These are phyloP conservation scores for Pammene fasciana DNA, from an alignment of 2,888 invertebrate genomes.

Conservation along the genomic window DNA sequence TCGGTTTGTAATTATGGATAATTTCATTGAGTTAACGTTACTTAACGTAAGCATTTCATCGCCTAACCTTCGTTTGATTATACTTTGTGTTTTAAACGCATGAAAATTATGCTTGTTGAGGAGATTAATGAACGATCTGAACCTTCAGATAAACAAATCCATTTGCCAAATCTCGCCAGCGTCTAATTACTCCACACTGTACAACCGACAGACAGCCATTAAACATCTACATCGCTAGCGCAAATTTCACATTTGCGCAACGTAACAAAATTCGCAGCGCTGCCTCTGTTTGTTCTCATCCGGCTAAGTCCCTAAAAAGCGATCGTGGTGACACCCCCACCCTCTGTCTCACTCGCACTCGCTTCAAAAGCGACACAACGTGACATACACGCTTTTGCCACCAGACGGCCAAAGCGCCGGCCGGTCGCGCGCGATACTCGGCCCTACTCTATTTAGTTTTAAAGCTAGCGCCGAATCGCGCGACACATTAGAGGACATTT, in stretches of 20 bases:
- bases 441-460: constrained; percentile 63
- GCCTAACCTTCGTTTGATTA: not conserved
- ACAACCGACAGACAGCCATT: constrained; percentile 36
- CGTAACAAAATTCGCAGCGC: constrained; percentile 69
- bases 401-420: constrained; percentile 68
- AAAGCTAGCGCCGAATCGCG: constrained; percentile 73
- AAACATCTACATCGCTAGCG: constrained; percentile 46
- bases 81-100: not conserved
- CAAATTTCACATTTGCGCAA: constrained; percentile 70
- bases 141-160: constrained; percentile 21
- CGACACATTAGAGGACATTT: constrained; percentile 82
- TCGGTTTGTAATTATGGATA: constrained; percentile 15
- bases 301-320: constrained; percentile 77
- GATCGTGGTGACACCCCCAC: constrained; percentile 79
- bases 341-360: constrained; percentile 70
- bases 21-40: constrained; percentile 9
- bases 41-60: not conserved
- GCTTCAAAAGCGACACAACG: constrained; percentile 73
- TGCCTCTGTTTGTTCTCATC: constrained; percentile 66
- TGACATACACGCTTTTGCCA: constrained; percentile 66
- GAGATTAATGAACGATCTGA: constrained; percentile 21
- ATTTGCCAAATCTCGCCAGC: constrained; percentile 32
- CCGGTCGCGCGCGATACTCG: constrained; percentile 60
- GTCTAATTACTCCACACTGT: constrained; percentile 35
- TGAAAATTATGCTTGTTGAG: not conserved